A percentile compares a stretch with the other conserved stretches of the same genome.
Evolutionary conservation across 2,113 vertebrate species (phyloP).

Genomic region (Helogale parvula): DNA sequence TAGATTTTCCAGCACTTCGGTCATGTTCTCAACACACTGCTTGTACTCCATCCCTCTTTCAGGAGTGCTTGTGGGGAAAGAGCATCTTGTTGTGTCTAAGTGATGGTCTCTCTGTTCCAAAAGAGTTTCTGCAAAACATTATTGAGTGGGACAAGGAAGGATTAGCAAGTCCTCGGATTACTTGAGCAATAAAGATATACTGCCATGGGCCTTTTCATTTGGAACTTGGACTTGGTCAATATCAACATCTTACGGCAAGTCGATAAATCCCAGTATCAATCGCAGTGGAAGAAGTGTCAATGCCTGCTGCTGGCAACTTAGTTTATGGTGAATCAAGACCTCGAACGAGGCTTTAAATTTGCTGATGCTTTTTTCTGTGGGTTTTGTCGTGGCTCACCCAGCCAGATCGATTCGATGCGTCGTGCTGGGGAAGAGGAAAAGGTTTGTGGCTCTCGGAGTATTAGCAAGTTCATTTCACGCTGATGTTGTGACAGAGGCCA

Average conservation of each 20-base stretch:
- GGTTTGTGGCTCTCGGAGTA: slow-evolving; percentile 69
- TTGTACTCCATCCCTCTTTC: not conserved
- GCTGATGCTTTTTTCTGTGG: slow-evolving; percentile 56
- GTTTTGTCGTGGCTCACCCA: slow-evolving; percentile 60
- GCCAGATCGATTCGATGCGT: slow-evolving; percentile 63
- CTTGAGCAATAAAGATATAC: slow-evolving; percentile 75
- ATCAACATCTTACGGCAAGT: slow-evolving; percentile 71
- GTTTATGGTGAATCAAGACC: slow-evolving; percentile 78
- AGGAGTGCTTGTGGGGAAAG: not conserved
- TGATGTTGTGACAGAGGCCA: slow-evolving; percentile 61
- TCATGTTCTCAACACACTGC: not conserved
- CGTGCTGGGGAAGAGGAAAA: slow-evolving; percentile 54
- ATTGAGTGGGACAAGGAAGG: slow-evolving; percentile 61
- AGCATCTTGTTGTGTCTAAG: slow-evolving; percentile 37
- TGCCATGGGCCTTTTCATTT: slow-evolving; percentile 68
- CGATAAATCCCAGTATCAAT: slow-evolving; percentile 72
- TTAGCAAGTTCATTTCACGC: slow-evolving; percentile 77
- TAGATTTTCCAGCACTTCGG: not conserved
- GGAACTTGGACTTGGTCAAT: slow-evolving; percentile 75
- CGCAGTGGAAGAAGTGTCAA: slow-evolving; percentile 54
- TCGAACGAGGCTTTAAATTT: slow-evolving; percentile 65
- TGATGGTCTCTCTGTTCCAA: slow-evolving; percentile 48
- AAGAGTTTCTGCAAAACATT: slow-evolving; percentile 62
- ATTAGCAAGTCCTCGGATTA: slow-evolving; percentile 73
- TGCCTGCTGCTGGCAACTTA: slow-evolving; percentile 56